Evolutionary conservation across 2,797 vertebrate genomes (phyloP), one percentile per base, ranked within the genome.

Genomic region (Spheniscus humboldti): DNA sequence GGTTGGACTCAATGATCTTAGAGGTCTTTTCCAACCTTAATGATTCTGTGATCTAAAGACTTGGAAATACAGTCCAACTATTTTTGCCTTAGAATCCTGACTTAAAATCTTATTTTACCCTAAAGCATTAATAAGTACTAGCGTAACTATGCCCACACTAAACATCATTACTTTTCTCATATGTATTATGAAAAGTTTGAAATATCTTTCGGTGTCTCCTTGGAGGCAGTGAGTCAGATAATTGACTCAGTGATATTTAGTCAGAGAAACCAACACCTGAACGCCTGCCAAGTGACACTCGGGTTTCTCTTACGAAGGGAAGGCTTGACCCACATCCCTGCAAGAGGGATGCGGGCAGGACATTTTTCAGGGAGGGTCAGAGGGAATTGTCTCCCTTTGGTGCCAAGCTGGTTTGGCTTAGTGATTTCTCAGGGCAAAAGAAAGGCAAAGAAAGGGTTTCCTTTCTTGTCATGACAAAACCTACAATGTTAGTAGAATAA

Each of bases 251-350:
- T 9, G 66, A 7, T 41, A 62, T 8, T 28, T 33, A 12, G 27
- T 28, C 19, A 31, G 37, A 47, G 25, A 76, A 62, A 39, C 13
- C 59, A 62, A 18, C 10, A 25, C 27, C 39, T 35, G 25, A 39
- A 55, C 0, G 1, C 18, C 43, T 31, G 27, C 16, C 37, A 27
- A 27, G 23, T 10, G 57, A 57, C 15, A 24, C 19, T 4, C 1
- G 0, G 8, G 10, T 37, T 50, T 24, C 45, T 48, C 35, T 45
- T 13, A 22, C 0, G 1, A 50, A 9, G 14, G 23, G 33, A 39
- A 67, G 33, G 17, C 17, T 28, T 13, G 35, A 30, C 9, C 23
- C 0, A 3, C 37, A 20, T 2, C 39, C 56, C 43, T 3, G 3
- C 11, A 30, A 15, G 25, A 17, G 15, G 25, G 64, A 22, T 20